phyloP scores from a whole-genome alignment of 2,113 vertebrate species.

The Isurus oxyrinchus region DNA sequence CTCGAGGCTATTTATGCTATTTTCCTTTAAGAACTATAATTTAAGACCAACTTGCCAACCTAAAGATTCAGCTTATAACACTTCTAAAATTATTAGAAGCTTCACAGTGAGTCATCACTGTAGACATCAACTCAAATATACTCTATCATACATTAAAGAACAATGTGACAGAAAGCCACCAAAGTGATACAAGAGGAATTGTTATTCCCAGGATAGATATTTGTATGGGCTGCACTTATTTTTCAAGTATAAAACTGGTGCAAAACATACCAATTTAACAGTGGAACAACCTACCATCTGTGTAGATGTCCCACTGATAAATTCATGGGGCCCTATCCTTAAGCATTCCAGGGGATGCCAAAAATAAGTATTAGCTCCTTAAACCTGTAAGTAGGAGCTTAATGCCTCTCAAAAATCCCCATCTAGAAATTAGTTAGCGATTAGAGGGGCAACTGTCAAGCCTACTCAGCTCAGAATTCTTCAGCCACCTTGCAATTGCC shows the following conservation, averaged over 20 bases:
- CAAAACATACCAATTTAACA: neutral
- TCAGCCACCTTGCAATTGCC: neutral
- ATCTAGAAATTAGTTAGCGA: neutral
- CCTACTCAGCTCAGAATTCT: neutral
- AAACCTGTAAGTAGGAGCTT: neutral
- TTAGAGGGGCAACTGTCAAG: neutral
- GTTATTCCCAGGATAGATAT: neutral
- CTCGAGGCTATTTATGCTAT: neutral
- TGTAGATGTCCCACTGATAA: neutral
- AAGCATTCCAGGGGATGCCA: neutral
- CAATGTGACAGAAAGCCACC: neutral
- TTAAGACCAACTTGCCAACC: neutral
- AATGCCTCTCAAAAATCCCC: neutral
- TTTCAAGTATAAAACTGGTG: neutral
- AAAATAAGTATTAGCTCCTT: neutral
- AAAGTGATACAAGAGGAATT: neutral
- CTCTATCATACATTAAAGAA: neutral
- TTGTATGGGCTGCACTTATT: neutral
- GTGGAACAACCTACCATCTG: neutral
- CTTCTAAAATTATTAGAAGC: neutral
- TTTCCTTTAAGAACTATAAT: neutral
- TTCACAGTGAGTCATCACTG: neutral
- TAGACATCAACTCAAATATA: neutral
- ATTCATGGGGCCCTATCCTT: neutral
- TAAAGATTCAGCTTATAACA: neutral